A percentile compares a stretch with the other conserved stretches of the same genome.
Evolutionary conservation across 2,888 invertebrate species (phyloP).

Genomic region (Elegia similella): DNA sequence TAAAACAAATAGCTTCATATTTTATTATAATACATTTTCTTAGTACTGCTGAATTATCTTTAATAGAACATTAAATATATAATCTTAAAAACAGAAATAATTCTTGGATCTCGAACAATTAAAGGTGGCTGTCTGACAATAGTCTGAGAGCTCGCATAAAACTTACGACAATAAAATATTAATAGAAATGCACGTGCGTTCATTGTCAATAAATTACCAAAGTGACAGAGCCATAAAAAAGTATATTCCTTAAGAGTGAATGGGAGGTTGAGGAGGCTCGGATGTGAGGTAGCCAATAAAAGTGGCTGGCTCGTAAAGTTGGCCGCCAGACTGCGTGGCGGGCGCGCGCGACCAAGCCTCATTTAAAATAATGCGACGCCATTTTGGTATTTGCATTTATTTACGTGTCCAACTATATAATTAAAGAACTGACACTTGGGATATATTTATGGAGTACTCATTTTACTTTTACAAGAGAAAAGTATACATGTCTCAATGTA

Average conservation of each 20-base stretch:
- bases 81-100: background rate
- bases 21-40: background rate
- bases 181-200: constrained; percentile 81
- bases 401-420: constrained; percentile 5
- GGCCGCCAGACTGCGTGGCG: constrained; percentile 79
- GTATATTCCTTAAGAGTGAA: constrained; percentile 78
- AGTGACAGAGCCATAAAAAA: constrained; percentile 81
- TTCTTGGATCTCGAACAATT: constrained; percentile 51
- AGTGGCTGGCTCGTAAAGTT: constrained; percentile 77
- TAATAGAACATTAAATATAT: background rate
- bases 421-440: background rate
- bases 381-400: constrained; percentile 14
- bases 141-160: constrained; percentile 57
- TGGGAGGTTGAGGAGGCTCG: constrained; percentile 77
- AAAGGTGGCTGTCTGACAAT: constrained; percentile 61
- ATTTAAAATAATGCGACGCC: constrained; percentile 35
- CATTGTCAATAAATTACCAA: constrained; percentile 80
- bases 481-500: too few species aligned
- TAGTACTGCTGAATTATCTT: background rate
- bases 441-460: background rate
- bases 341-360: constrained; percentile 47
- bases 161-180: constrained; percentile 78
- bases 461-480: too few species aligned
- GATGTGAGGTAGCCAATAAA: constrained; percentile 80
- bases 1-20: background rate